Conservation (phyloP, 2,113 vertebrate species). For the Brachirus orientalis region DNA sequence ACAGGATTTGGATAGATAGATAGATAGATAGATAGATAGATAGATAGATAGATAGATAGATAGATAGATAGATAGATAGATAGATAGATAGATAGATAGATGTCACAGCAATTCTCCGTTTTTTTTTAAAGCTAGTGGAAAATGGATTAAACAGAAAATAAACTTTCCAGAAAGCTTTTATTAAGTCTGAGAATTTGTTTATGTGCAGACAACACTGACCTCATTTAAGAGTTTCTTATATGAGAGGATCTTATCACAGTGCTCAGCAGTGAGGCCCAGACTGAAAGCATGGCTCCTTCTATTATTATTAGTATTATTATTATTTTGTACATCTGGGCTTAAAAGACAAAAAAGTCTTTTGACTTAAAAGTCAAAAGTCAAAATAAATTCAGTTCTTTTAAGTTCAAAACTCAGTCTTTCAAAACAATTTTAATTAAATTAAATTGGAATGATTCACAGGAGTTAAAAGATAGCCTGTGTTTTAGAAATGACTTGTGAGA, state of each 20-base stretch:
- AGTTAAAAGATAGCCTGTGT: background rate
- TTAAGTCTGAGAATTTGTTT: constrained; percentile 29
- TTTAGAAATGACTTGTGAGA: constrained; percentile 11
- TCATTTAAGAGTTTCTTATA: constrained; percentile 15
- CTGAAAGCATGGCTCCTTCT: constrained; percentile 18
- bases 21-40: too few species aligned
- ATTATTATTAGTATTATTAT: background rate
- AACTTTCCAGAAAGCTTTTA: background rate
- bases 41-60: too few species aligned
- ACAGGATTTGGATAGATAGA: too few species aligned
- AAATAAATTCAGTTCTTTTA: too few species aligned
- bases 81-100: too few species aligned
- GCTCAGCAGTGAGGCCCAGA: background rate
- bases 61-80: too few species aligned
- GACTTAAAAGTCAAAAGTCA: constrained; percentile 19
- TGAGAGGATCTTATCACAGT: constrained; percentile 41
- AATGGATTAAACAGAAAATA: background rate
- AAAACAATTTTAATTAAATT: too few species aligned
- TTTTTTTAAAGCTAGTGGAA: too few species aligned
- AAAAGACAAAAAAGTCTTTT: constrained; percentile 17
- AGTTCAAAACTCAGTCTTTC: too few species aligned
- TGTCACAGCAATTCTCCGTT: constrained; percentile 6
- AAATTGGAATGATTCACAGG: too few species aligned
- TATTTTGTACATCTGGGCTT: background rate
- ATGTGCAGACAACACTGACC: constrained; percentile 26